Percentiles rank a stretch among this genome's conserved stretches.
phyloP scores from a whole-genome alignment of 2,888 invertebrate species.

The Chrysomela aeneicollis region DNA sequence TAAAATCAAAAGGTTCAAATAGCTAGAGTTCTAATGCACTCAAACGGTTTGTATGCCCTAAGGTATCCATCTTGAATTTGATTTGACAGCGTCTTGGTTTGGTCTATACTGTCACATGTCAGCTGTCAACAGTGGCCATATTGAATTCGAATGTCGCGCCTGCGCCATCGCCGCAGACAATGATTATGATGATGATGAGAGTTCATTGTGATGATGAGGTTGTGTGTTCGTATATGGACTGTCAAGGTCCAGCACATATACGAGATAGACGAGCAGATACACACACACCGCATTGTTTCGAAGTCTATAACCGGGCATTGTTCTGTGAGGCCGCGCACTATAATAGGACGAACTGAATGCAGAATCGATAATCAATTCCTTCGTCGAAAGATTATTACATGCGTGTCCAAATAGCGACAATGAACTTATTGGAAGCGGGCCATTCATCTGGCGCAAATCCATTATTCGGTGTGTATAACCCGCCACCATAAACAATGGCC shows the following conservation, averaged over 20 bases:
- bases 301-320: not conserved
- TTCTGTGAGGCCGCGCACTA: not conserved
- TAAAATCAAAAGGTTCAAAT: no score
- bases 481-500: constrained; percentile 55
- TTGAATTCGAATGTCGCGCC: no score
- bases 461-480: constrained; percentile 54
- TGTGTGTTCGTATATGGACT: not conserved
- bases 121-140: no score
- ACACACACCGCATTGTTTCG: not conserved
- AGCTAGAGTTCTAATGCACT: no score
- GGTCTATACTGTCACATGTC: no score
- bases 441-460: constrained; percentile 51
- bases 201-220: not conserved
- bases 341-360: not conserved
- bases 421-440: constrained; percentile 48
- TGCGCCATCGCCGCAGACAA: no score
- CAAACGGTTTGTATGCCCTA: no score
- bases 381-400: constrained; percentile 34
- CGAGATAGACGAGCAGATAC: not conserved
- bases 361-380: constrained; percentile 33
- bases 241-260: no score
- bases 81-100: no score
- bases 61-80: no score
- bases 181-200: no score
- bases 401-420: constrained; percentile 44